Evolutionary conservation across 2,113 vertebrate species (phyloP), one percentile per base, ranked within the genome.

Genomic region (Tiliqua scincoides): DNA sequence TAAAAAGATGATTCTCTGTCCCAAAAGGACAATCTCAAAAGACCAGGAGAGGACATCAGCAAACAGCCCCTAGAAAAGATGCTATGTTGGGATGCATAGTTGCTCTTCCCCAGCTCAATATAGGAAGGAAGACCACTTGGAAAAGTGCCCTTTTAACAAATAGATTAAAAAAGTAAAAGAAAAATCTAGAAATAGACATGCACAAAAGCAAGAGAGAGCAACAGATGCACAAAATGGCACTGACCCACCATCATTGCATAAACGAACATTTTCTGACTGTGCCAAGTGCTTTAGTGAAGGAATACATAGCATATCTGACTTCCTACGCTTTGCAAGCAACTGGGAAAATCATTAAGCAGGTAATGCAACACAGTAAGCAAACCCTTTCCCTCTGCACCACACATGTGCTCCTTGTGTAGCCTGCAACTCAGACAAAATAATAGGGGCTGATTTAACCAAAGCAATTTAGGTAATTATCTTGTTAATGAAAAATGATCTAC

Each of bases 401-500:
- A 82, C 48, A 82, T 72, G 71, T 71, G 68, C 52, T 82, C 52
- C 23, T 71, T 71, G n/a, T 57, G 54, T 27, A 71, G 52, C 59
- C 54, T 35, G 67, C 48, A 82, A 70, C 57, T 59, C 67, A 71
- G 32, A 71, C 67, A 71, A 71, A 82, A 72, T 32, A 70, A 71
- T 70, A 70, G 54, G 67, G 52, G 65, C 21, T 37, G 67, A 54
- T 82, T 71, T 71, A 71, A 82, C 57, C 71, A 15, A 57, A 71
- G 80, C 32, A 82, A 82, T 82, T 57, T 57, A 52, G 32, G n/a
- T 67, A 82, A 82, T 71, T 82, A 59, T 82, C 52, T 82, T 71
- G 67, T 27, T 82, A 82, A 82, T 82, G 67, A 71, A 57, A 82
- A 82, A 82, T 82, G 65, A 70, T 82, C 63, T 82, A 35, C 32